These are phyloP conservation scores for Diglossa cyanea DNA, from an alignment of 2,797 vertebrate species.

Conservation along the genomic window DNA sequence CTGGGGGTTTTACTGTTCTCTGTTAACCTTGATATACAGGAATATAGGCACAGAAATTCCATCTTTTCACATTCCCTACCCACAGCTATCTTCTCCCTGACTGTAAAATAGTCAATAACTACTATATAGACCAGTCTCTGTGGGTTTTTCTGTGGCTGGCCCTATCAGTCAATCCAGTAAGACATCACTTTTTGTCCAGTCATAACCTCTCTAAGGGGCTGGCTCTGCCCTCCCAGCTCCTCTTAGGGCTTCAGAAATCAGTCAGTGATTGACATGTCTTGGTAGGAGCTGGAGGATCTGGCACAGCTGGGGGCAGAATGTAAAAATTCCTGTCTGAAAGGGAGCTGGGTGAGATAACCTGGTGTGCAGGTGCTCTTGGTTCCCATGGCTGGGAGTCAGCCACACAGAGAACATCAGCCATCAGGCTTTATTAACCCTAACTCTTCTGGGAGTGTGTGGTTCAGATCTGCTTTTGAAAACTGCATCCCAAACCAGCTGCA, in stretches of 20 bases:
- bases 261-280: background rate
- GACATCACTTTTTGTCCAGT: fast-evolving
- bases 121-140: background rate
- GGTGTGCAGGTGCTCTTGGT: background rate
- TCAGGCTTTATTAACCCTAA: background rate
- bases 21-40: background rate
- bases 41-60: background rate
- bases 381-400: background rate
- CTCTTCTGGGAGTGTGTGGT: background rate
- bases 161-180: background rate
- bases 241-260: background rate
- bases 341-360: background rate
- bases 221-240: background rate
- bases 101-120: background rate
- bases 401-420: background rate
- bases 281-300: background rate
- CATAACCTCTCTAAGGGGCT: background rate
- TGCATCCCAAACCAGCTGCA: fast-evolving
- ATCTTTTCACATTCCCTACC: background rate
- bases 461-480: background rate
- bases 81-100: background rate
- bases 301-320: background rate
- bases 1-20: background rate
- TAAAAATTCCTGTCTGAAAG: background rate
- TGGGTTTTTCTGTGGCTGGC: background rate